Evolutionary conservation across 2,888 invertebrate genomes (phyloP), one percentile per base, ranked within the genome.

Genomic region (Lasioglossum malachurum): DNA sequence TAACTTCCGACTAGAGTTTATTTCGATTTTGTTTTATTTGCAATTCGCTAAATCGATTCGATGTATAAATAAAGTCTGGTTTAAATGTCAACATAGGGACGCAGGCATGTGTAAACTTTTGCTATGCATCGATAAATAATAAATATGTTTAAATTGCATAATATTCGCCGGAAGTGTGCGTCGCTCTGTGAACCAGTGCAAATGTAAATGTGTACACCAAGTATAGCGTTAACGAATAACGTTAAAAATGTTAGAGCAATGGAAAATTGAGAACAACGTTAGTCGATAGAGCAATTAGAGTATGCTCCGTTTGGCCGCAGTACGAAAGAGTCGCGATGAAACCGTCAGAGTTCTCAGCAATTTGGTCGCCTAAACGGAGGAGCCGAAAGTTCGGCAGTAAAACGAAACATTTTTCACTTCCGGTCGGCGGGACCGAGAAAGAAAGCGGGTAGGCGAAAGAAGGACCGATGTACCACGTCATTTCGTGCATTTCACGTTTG

Each of bases 391-490:
- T 87, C 57, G 80, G 79, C 69, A 81, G 87, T 84, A 84, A 83
- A 83, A 83, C 82, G 85, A 79, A 86, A 85, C 89, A 90, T 90
- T 89, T 87, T 88, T 90, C 90, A 89, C 72, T 74, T 67, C n/a
- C 8, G 14, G 4, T n/a, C 0, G 31, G 73, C 0, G 75, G 14
- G 19, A 44, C 27, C 31, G 23, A 35, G 46, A 14, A 60, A n/a
- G 44, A 16, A 57, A 5, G 44, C 53, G 78, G 69, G 78, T 31
- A 27, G 31, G 41, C 31, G 60, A 16, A n/a, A 27, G 19, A 23
- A n/a, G 31, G 46, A n/a, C 38, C 31, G n/a, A 60, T 71, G 80
- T 64, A 78, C 31, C 81, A 64, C 53, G 87, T 87, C 83, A 84
- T 84, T 83, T 76, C 64, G 85, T 82, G 81, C 86, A 86, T 85